Percentiles rank a stretch among this genome's conserved stretches.
phyloP scores from a whole-genome alignment of 2,888 invertebrate genomes.

The Pyrocoelia pectoralis region DNA sequence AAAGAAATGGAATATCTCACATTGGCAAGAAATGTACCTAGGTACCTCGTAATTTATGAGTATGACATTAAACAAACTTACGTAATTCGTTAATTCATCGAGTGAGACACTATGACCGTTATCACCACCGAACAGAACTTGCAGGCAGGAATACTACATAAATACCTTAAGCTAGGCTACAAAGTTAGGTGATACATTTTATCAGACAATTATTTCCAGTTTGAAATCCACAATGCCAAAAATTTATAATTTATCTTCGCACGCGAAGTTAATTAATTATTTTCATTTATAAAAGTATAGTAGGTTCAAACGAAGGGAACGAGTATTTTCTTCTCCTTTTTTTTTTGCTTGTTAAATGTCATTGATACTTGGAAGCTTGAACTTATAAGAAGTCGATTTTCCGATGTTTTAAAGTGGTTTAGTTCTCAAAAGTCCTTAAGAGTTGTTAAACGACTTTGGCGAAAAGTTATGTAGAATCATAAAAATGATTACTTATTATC shows the following conservation, averaged over 20 bases:
- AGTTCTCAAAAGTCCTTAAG: slow-evolving; percentile 11
- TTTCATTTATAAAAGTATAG: not conserved
- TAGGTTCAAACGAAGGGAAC: too few relatives aligned
- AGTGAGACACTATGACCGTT: too few relatives aligned
- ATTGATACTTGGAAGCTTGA: slow-evolving; percentile 14
- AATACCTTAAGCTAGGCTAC: too few relatives aligned
- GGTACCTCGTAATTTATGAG: too few relatives aligned
- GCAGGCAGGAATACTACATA: too few relatives aligned
- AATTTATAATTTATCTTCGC: too few relatives aligned
- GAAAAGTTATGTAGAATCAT: slow-evolving; percentile 8
- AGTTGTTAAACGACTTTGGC: slow-evolving; percentile 18
- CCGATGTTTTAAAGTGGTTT: slow-evolving; percentile 24
- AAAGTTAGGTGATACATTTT: not conserved
- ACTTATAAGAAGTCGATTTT: slow-evolving; percentile 21
- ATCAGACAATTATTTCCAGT: not conserved
- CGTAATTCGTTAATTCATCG: too few relatives aligned
- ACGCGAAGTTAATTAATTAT: not conserved
- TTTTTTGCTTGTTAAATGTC: slow-evolving; percentile 6
- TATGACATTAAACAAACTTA: too few relatives aligned
- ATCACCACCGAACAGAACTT: too few relatives aligned
- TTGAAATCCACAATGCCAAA: too few relatives aligned
- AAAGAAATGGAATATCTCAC: too few relatives aligned
- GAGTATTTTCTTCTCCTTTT: not conserved
- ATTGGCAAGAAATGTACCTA: too few relatives aligned
- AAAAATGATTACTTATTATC: slow-evolving; percentile 10